phyloP scores from a whole-genome alignment of 1,140 invertebrate species.

The Geopemphigus sp. region DNA sequence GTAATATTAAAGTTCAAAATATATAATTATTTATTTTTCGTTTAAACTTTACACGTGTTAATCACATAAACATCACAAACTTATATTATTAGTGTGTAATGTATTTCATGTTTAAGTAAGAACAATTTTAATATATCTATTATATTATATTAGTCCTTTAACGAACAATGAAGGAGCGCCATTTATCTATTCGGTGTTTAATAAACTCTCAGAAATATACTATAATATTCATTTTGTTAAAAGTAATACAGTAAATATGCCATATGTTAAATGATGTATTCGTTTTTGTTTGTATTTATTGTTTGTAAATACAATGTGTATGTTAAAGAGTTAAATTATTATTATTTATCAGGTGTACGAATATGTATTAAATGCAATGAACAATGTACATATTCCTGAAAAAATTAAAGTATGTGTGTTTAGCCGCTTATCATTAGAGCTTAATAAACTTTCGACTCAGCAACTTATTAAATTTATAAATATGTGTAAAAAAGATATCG shows the following conservation, averaged over 20 bases:
- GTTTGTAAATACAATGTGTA: no score
- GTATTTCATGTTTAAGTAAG: neutral
- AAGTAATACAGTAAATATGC: no score
- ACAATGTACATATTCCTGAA: constrained; percentile 9
- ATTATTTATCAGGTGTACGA: constrained; percentile 28
- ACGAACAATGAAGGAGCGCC: no score
- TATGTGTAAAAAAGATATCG: constrained; percentile 43
- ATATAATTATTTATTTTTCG: neutral
- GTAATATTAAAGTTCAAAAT: neutral
- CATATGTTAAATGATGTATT: no score
- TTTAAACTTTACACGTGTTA: neutral
- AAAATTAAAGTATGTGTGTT: constrained; percentile 44
- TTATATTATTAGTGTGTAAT: neutral
- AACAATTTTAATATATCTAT: no score
- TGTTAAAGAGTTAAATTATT: no score
- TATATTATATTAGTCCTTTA: no score
- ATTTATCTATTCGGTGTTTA: no score
- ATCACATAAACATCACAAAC: neutral
- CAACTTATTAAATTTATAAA: constrained; percentile 41
- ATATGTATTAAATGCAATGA: constrained; percentile 38
- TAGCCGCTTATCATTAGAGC: constrained; percentile 32
- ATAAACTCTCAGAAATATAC: no score
- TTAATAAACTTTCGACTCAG: constrained; percentile 33
- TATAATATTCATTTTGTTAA: no score
- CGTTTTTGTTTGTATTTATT: no score